Base-by-base conservation (phyloP, 2,888 invertebrate species). In the Cataglyphis albicans region DNA sequence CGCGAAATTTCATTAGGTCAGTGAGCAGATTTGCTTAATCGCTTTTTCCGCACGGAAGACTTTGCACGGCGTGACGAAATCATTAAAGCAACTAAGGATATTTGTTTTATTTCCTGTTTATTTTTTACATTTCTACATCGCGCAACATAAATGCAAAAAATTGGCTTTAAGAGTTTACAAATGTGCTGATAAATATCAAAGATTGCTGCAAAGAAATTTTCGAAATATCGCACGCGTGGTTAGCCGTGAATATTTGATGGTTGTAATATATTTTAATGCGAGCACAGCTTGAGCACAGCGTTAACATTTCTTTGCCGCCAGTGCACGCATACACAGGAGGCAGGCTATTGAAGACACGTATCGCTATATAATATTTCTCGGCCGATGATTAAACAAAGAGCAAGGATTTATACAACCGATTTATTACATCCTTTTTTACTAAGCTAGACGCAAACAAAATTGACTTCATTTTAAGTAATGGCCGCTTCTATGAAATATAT, bases 251-350 rank as follows among this genome's bases (percentile, higher is more conserved):
- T 44, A 65, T 65, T 65, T 65, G 25, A 65, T 41, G 65, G 44
- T 12, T 41, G 15, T 41, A 41, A 65, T 65, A 65, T 65, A 65
- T 65, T 65, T 65, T 65, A 65, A 65, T 65, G 41, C 7, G 41
- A 65, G 21, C 15, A 25, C 25, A 25, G 25, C 3, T 65, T 32
- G 21, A 15, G 10, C 64, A n/a, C 35, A 21, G 15, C 65, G 65
- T 41, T 41, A 38, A 32, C 41, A 12, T 21, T 38, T 38, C 64
- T 38, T 38, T 7, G 21, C 25, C 21, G 21, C 41, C 25, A 21
- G 18, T 10, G 25, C 25, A 25, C 5, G 15, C 15, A 3, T n/a
- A 9, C 12, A 38, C 38, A 21, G 4, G 21, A 21, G 4, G 21
- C 41, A 7, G 41, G 6, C 7, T 21, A 41, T 44, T 44, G 65